These are phyloP conservation scores for Grallaria varia DNA, from an alignment of 2,113 vertebrate species.

Conservation along the genomic window DNA sequence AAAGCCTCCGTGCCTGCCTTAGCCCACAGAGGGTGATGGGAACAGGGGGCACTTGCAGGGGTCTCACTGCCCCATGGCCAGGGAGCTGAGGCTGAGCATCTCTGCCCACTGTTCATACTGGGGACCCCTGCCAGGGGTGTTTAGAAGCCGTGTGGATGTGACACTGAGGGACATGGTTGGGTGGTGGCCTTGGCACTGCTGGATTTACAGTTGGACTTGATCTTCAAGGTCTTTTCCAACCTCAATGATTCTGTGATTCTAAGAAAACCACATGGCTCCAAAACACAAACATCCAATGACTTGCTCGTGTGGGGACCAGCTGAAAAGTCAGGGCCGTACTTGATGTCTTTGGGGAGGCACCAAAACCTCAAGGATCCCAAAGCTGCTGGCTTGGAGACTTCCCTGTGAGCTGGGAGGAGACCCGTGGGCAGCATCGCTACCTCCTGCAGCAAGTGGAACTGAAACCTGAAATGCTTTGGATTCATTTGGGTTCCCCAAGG, in stretches of 20 bases:
- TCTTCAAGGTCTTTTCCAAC: not conserved
- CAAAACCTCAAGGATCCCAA: not conserved
- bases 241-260: not conserved
- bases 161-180: too few relatives aligned
- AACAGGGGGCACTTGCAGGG: not conserved
- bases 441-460: fast-evolving
- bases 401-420: not conserved
- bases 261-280: not conserved
- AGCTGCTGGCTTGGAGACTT: not conserved
- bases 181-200: not conserved
- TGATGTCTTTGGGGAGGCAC: not conserved
- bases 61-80: fast-evolving
- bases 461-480: not conserved
- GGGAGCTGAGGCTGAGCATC: not conserved
- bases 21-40: fast-evolving
- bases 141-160: not conserved
- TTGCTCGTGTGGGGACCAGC: not conserved
- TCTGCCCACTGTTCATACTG: not conserved
- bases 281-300: fast-evolving
- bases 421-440: not conserved
- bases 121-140: not conserved
- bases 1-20: not conserved
- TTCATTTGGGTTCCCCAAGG: not conserved
- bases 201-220: not conserved
- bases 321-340: not conserved